Base-by-base conservation (phyloP, 2,888 invertebrate species). In the Sesia apiformis region DNA sequence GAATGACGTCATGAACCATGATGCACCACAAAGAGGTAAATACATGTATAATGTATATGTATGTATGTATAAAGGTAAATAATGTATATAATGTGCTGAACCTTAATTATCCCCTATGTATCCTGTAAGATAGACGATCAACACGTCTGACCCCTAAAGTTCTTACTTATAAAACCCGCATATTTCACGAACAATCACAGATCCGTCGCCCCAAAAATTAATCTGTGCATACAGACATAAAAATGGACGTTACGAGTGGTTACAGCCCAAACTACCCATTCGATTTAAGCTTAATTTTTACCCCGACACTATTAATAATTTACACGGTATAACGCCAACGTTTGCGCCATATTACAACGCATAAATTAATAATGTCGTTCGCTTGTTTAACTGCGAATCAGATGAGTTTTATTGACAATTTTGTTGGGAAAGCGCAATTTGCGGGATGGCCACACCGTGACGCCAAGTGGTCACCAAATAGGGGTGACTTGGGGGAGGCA, bases 381-480 rank as follows among this genome's bases (percentile, higher is more conserved):
- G 88, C 87, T 82, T 88, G 86, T 88, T 89, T 87, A 86, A 87
- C 87, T 89, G 87, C 87, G 89, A 89, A 87, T 88, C 87, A 83
- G 87, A 88, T 87, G 88, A 88, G 84, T 89, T 89, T 89, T 89
- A 89, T 89, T 89, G 89, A 86, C 89, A 88, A 89, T 89, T 84
- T 87, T 83, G 89, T 82, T 85, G 83, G 84, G 82, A 84, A 84
- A 87, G 85, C 81, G 89, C 87, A 88, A 88, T 89, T 89, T 89
- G 88, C 79, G 88, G 88, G 81, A 88, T 85, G 84, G 78, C 80
- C 85, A 74, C 76, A 74, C 74, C 77, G 72, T 73, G 82, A 78
- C 81, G 81, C 81, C 86, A 78, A 86, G 89, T 84, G 87, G 79
- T 84, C 80, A 80, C 79, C 84, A 79, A 83, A 84, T 79, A 83